Percentiles rank a stretch among this genome's conserved stretches.
phyloP scores from a whole-genome alignment of 1,140 invertebrate genomes.

The Leptestheria dahalacensis region DNA sequence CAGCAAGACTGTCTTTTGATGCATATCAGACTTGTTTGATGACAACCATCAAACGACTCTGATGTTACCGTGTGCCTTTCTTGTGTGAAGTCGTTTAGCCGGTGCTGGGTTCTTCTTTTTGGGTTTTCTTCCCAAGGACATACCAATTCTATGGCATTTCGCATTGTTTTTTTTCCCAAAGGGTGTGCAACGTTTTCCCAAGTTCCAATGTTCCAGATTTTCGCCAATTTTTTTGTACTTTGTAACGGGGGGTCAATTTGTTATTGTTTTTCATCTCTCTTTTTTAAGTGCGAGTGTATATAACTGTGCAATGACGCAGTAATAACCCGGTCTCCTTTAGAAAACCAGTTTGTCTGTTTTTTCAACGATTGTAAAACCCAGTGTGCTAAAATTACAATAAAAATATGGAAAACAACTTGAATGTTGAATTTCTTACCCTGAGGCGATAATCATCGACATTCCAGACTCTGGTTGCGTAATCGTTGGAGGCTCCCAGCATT shows the following conservation, averaged over 20 bases:
- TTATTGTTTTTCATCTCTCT: neutral
- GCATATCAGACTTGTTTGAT: neutral
- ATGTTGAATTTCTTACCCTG: no score
- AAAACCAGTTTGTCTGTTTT: no score
- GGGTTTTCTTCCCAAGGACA: no score
- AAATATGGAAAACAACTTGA: no score
- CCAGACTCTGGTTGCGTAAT: constrained; percentile 90
- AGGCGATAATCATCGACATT: constrained; percentile 73
- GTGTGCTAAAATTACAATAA: no score
- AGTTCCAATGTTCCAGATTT: neutral
- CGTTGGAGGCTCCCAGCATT: constrained; percentile 80
- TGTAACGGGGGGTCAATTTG: neutral
- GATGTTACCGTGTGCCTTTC: neutral
- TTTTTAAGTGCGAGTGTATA: constrained; percentile 21
- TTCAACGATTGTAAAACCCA: no score
- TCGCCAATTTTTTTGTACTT: neutral
- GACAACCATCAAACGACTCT: neutral
- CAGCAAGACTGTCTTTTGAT: neutral
- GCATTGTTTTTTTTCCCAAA: neutral
- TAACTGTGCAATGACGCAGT: no score
- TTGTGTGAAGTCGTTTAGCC: neutral
- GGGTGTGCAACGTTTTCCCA: neutral
- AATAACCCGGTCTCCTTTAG: no score
- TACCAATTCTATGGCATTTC: no score
- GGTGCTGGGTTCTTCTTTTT: no score